Conservation (phyloP, 2,113 vertebrate species). For the Xerus inauris region DNA sequence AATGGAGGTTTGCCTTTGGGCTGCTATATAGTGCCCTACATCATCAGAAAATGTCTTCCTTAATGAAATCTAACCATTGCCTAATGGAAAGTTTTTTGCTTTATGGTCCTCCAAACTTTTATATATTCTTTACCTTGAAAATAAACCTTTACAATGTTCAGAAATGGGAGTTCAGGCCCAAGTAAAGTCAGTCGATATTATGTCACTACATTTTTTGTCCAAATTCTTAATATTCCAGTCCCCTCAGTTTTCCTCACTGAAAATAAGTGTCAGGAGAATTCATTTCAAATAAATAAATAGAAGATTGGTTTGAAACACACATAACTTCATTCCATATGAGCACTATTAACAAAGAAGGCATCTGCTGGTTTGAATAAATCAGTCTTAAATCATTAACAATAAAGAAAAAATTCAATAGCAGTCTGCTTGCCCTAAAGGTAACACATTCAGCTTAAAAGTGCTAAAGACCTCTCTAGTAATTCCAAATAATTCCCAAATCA, state of each 20-base stretch:
- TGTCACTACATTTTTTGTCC: not conserved
- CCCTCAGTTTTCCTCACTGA: not conserved
- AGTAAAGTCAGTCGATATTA: not conserved
- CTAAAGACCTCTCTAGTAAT: not conserved
- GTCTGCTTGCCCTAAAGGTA: slow-evolving; percentile 14
- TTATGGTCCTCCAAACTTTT: not conserved
- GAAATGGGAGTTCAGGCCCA: not conserved
- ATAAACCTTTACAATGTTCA: slow-evolving; percentile 20
- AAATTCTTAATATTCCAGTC: not conserved
- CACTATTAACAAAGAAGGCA: not conserved
- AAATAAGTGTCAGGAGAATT: not conserved
- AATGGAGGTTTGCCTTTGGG: not conserved
- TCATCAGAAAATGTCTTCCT: not conserved
- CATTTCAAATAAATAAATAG: not conserved
- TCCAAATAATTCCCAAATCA: slow-evolving; percentile 31
- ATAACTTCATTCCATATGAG: not conserved
- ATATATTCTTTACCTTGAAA: not conserved
- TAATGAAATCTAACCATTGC: not conserved
- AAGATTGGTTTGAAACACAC: not conserved
- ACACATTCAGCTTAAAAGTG: not conserved
- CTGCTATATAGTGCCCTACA: not conserved
- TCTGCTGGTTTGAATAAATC: slow-evolving; percentile 5
- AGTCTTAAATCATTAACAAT: slow-evolving; percentile 27
- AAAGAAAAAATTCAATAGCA: slow-evolving; percentile 37
- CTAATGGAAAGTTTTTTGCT: not conserved